Evolutionary conservation across 1,140 invertebrate genomes (phyloP).

Genomic region (Alviniconcha marisindica): DNA sequence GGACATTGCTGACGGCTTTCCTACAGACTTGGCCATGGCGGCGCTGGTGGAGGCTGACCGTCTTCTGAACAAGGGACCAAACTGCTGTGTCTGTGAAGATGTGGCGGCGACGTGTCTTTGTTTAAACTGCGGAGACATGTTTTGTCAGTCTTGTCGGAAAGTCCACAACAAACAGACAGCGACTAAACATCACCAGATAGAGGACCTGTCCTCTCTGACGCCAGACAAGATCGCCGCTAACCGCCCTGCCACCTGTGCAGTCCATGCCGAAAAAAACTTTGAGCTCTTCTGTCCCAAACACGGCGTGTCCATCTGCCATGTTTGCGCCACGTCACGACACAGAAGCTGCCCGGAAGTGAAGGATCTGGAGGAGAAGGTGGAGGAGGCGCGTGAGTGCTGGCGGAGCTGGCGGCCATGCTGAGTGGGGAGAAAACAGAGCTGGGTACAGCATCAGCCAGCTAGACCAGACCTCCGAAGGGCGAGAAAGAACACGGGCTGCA

Average conservation of each 20-base stretch:
- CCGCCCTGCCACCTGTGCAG: neutral
- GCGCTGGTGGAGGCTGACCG: neutral
- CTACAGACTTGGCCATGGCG: conserved; percentile 21
- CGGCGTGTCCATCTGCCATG: neutral
- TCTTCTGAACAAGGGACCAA: neutral
- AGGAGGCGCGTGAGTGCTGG: neutral
- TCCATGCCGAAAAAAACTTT: neutral
- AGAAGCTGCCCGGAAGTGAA: neutral
- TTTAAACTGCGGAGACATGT: neutral
- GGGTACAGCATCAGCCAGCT: neutral
- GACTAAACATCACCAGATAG: neutral
- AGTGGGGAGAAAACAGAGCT: neutral
- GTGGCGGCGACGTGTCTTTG: neutral
- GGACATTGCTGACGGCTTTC: neutral
- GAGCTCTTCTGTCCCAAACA: conserved; percentile 15
- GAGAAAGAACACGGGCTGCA: neutral
- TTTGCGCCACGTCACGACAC: conserved; percentile 9
- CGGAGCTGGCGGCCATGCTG: neutral
- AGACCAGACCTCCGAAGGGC: neutral
- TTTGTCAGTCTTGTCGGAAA: neutral
- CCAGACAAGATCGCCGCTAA: neutral
- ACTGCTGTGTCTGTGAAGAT: conserved; percentile 6
- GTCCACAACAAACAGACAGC: neutral
- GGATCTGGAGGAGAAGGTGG: neutral
- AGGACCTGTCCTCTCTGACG: conserved; percentile 14